Conservation (phyloP, 2,797 vertebrate genomes). For the Mycteria americana region DNA sequence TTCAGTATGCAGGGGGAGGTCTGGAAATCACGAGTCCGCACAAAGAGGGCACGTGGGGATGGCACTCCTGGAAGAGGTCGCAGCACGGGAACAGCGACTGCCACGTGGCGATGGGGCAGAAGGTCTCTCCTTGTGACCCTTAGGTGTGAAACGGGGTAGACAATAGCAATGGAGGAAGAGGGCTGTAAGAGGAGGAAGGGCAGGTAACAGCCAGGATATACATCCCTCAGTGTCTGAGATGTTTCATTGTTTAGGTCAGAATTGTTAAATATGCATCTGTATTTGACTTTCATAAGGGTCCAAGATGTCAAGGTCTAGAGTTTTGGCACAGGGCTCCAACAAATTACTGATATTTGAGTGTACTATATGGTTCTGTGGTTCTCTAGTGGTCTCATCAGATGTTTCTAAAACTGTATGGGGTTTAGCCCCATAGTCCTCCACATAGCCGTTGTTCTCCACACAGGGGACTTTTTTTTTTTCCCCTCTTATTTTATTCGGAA, state of each 20-base stretch:
- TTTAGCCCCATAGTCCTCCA: background rate
- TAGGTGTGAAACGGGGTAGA: background rate
- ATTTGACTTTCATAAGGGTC: background rate
- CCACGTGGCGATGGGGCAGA: rapidly evolving
- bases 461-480: rapidly evolving
- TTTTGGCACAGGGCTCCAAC: background rate
- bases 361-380: background rate
- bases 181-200: background rate
- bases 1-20: background rate
- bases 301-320: background rate
- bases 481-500: background rate
- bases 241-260: background rate
- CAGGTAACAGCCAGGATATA: background rate
- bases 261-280: background rate
- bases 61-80: background rate
- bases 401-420: background rate
- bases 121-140: background rate
- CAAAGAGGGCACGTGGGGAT: rapidly evolving
- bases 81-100: background rate
- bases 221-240: background rate
- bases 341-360: background rate
- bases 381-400: background rate
- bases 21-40: background rate
- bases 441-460: background rate
- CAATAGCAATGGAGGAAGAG: background rate